phyloP scores from a whole-genome alignment of 2,113 vertebrate genomes.

The Podilymbus podiceps region DNA sequence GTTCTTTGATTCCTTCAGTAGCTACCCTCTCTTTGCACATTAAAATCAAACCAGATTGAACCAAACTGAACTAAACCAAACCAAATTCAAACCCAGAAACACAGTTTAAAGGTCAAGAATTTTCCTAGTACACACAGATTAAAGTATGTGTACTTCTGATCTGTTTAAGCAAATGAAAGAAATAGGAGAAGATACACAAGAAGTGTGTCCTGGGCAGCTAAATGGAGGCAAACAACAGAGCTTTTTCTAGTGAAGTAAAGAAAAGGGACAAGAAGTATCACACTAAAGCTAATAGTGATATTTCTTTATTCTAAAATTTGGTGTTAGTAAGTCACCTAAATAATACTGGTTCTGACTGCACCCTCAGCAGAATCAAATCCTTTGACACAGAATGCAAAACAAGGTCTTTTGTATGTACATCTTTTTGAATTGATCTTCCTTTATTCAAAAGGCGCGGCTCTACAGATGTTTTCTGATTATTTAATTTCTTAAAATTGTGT shows the following conservation, averaged over 20 bases:
- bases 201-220: background rate
- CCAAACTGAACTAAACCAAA: background rate
- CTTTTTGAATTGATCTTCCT: background rate
- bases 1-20: background rate
- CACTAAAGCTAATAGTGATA: accelerated
- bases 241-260: background rate
- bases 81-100: background rate
- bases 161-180: background rate
- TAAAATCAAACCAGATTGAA: background rate
- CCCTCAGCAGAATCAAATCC: background rate
- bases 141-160: background rate
- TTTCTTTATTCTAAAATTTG: background rate
- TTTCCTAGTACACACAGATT: background rate
- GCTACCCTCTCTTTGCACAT: background rate
- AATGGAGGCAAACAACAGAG: background rate
- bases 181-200: background rate
- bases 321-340: background rate
- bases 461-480: background rate
- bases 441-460: background rate
- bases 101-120: background rate
- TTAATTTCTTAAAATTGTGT: background rate
- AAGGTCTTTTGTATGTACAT: background rate
- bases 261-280: background rate
- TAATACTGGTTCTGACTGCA: background rate
- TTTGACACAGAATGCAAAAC: background rate